Base-by-base conservation (phyloP, 2,888 invertebrate genomes). In the Leptothorax acervorum region DNA sequence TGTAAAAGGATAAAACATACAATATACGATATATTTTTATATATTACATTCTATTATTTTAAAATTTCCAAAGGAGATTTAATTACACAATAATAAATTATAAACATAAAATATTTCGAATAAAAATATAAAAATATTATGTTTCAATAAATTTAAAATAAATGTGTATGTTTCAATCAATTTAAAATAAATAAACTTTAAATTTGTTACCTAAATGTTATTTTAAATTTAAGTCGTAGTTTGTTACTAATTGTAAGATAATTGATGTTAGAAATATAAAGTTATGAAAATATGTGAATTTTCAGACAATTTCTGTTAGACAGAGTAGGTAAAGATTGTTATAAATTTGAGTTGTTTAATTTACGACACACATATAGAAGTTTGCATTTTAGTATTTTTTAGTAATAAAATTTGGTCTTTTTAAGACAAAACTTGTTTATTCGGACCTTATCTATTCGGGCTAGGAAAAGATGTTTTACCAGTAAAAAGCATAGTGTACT, bases 401-500 rank as follows among this genome's bases (percentile, higher is more conserved):
- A 6, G 11, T 79, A 48, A 73, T 15, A 45, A 60, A 73, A 55
- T 18, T 35, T 11, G 18, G 28, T 28, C 18, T 60, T 23, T 35
- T 1, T 23, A 60, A 39, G 53, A 31, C n/a, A 79, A 74, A n/a
- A 60, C 48, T 31, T 23, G 57, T 48, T 57, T 79, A 45, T 60
- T 57, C 60, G 31, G 23, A 71, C 18, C 12, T 60, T 71, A 57
- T 3, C 42, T 57, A 78, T 31, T 70, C 12, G 11, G 2, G 11
- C 15, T 42, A 35, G 12, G 12, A 45, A 55, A 55, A 73, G 45
- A 74, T 60, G 57, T 60, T 73, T 39, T 39, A 18, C 2, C 8
- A 35, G 45, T 35, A 73, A 60, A 79, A 79, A 71, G 63, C 63
- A 51, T n/a, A 66, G 23, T 45, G 18, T 65, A 45, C 68, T 39